Evolutionary conservation across 30 jellyfish, hydroid and myxozoan species (phyloP).

Genomic region (Hydractinia echinata): DNA sequence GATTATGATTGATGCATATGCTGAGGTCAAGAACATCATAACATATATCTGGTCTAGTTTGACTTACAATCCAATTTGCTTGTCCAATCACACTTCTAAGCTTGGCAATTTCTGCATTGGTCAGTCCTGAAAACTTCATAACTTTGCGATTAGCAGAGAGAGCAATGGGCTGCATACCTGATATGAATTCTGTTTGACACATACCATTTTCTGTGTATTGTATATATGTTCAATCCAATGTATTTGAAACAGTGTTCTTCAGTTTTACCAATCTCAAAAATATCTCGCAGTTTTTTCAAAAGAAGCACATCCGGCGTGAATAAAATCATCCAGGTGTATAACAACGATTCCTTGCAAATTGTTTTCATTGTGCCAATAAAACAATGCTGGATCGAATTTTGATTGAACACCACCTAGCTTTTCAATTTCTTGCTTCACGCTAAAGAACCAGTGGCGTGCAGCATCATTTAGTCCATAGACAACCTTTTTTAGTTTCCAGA

Average conservation of each 20-base stretch:
- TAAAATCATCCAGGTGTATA: no score
- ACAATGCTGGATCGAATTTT: no score
- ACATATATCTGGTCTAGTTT: slow-evolving; percentile 42
- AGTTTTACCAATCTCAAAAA: neutral
- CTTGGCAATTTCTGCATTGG: neutral
- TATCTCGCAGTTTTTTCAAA: no score
- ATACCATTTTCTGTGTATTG: neutral
- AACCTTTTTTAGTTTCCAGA: no score
- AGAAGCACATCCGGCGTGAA: no score
- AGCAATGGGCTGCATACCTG: no score
- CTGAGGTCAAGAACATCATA: slow-evolving; percentile 30
- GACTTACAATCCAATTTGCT: slow-evolving; percentile 21
- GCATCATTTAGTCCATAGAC: no score
- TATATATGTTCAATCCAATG: neutral
- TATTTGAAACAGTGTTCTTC: neutral
- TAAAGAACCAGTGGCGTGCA: no score
- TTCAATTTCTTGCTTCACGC: no score
- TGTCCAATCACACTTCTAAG: slow-evolving; percentile 30
- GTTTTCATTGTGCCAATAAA: no score
- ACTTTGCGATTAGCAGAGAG: neutral
- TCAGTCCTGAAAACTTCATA: neutral
- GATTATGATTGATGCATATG: neutral
- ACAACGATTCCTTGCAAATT: no score
- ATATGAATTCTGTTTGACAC: neutral
- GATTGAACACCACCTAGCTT: no score